These are phyloP conservation scores for Wasmannia auropunctata DNA, from an alignment of 1,140 invertebrate genomes.

Conservation along the genomic window DNA sequence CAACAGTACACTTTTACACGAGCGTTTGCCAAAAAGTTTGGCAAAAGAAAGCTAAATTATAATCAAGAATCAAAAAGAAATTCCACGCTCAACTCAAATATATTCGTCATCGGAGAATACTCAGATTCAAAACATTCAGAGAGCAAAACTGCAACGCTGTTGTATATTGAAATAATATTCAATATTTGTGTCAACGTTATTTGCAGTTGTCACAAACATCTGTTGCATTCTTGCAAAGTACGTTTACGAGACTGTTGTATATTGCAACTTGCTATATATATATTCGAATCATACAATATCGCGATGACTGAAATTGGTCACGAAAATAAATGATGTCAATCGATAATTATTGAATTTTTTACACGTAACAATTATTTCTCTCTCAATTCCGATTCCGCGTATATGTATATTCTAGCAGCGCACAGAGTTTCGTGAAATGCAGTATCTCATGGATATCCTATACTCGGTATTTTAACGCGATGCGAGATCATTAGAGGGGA, in stretches of 20 bases:
- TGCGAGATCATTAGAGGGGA: background rate
- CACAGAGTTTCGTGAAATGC: background rate
- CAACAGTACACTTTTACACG: background rate
- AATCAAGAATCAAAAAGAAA: background rate
- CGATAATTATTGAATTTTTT: background rate
- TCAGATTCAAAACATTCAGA: slow-evolving; percentile 15
- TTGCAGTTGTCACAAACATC: slow-evolving; percentile 32
- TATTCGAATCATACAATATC: background rate
- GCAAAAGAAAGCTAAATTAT: background rate
- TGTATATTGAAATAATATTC: slow-evolving; percentile 19
- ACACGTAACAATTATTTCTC: background rate
- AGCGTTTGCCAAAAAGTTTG: background rate
- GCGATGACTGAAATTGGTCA: background rate
- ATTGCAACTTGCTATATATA: background rate
- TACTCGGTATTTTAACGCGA: background rate
- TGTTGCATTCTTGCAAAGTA: slow-evolving; percentile 17
- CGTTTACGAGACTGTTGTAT: background rate
- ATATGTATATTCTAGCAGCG: background rate
- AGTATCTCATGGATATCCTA: background rate
- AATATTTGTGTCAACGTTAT: slow-evolving; percentile 19
- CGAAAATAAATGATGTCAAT: background rate
- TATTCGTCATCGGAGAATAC: slow-evolving; percentile 14
- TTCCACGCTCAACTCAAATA: background rate
- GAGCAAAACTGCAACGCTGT: slow-evolving; percentile 9
- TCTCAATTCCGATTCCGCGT: background rate